phyloP scores from a whole-genome alignment of 2,888 invertebrate species.

The Dorcus hopei region DNA sequence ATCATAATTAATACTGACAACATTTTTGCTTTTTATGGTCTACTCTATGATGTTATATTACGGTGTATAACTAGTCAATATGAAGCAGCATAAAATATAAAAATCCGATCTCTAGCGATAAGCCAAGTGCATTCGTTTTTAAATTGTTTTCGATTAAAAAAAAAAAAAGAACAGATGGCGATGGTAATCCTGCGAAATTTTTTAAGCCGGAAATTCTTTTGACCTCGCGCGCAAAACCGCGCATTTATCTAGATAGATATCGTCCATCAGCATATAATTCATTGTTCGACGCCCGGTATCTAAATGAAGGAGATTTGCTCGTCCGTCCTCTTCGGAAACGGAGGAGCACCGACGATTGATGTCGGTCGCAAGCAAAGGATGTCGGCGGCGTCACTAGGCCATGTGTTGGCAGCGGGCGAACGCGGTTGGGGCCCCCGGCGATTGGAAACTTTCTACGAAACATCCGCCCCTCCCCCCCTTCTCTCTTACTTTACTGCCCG shows the following conservation, averaged over 20 bases:
- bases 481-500: neutral
- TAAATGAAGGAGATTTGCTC: conserved; percentile 1
- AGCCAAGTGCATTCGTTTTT: too few relatives aligned
- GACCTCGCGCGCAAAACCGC: neutral
- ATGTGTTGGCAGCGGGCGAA: neutral
- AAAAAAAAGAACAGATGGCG: too few relatives aligned
- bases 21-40: too few relatives aligned
- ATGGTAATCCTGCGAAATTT: too few relatives aligned
- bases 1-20: too few relatives aligned
- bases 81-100: too few relatives aligned
- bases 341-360: neutral
- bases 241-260: neutral
- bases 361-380: neutral
- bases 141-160: too few relatives aligned
- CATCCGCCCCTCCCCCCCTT: neutral
- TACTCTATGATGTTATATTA: too few relatives aligned
- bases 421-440: neutral
- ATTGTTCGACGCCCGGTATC: neutral
- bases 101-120: too few relatives aligned
- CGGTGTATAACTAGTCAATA: too few relatives aligned
- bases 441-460: conserved; percentile 1
- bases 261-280: neutral
- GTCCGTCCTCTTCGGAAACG: neutral
- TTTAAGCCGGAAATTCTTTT: too few relatives aligned
- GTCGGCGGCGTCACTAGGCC: neutral